Evolutionary conservation across 1,140 invertebrate species (phyloP).

Genomic region (Spodoptera frugiperda): DNA sequence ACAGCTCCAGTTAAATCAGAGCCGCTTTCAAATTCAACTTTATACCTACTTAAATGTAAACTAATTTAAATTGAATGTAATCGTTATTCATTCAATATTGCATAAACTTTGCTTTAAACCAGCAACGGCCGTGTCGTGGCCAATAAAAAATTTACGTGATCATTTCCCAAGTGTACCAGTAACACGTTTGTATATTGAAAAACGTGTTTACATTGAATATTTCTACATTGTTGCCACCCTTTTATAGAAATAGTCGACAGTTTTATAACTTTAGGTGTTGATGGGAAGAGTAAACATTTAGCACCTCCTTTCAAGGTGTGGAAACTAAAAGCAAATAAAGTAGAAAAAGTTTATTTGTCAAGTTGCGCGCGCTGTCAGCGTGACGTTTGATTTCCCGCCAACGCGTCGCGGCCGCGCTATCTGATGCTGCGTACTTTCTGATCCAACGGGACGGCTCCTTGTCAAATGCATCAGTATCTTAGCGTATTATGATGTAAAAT

Average conservation of each 20-base stretch:
- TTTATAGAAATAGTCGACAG: conserved; percentile 38
- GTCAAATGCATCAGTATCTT: conserved; percentile 41
- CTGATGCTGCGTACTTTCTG: conserved; percentile 35
- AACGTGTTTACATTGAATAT: conserved; percentile 40
- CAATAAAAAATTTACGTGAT: conserved; percentile 59
- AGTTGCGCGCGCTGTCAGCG: conserved; percentile 59
- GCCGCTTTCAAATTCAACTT: conserved; percentile 30
- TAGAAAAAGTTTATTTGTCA: conserved; percentile 58
- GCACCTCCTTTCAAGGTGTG: conserved; percentile 57
- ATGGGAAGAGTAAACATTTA: conserved; percentile 52
- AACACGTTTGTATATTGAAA: conserved; percentile 44
- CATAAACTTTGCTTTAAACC: conserved; percentile 55
- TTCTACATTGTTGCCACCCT: conserved; percentile 35
- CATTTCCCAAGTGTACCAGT: conserved; percentile 48
- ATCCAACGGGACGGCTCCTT: conserved; percentile 42
- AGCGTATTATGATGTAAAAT: conserved; percentile 48
- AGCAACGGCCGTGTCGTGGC: conserved; percentile 59
- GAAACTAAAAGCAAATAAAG: conserved; percentile 55
- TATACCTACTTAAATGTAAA: conserved; percentile 32
- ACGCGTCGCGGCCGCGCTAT: conserved; percentile 49
- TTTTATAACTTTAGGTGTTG: conserved; percentile 38
- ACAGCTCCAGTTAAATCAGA: conserved; percentile 29
- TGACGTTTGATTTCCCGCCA: conserved; percentile 65
- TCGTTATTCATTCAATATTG: conserved; percentile 60
- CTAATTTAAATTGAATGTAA: conserved; percentile 57